A percentile compares a stretch with the other conserved stretches of the same genome.
phyloP scores from a whole-genome alignment of 1,140 invertebrate species.

The Planococcus citri region DNA sequence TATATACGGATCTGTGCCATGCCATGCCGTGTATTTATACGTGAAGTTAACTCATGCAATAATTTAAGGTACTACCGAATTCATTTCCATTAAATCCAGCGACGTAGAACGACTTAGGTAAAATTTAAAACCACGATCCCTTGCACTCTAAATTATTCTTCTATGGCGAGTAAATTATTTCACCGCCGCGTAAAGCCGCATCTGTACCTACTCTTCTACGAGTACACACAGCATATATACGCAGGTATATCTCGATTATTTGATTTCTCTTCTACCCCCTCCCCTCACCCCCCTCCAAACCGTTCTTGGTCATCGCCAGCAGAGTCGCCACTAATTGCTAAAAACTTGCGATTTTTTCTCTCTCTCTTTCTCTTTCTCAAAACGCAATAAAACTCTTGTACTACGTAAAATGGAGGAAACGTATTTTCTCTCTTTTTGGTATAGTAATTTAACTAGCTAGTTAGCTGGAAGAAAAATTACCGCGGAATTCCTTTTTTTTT shows the following conservation, averaged over 20 bases:
- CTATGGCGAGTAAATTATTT: neutral
- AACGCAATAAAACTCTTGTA: neutral
- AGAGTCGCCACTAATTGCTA: neutral
- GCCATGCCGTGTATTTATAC: neutral
- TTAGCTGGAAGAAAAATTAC: no score
- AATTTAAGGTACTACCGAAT: conserved; percentile 7
- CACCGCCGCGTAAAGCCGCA: neutral
- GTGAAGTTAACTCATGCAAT: conserved; percentile 6
- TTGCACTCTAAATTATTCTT: neutral
- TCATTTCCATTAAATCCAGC: conserved; percentile 7
- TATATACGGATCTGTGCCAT: neutral
- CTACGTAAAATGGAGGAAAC: neutral
- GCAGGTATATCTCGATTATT: neutral
- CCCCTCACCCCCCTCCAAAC: neutral
- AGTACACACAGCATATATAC: no score
- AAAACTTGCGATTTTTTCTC: neutral
- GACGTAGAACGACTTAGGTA: conserved; percentile 6
- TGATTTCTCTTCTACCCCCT: neutral
- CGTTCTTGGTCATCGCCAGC: no score
- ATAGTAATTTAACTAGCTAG: no score
- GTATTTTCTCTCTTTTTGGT: neutral
- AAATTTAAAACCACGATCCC: neutral
- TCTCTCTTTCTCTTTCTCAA: no score
- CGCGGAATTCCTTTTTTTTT: no score
- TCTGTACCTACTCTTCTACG: no score